Conservation (phyloP, 2,888 invertebrate species). For the Blastobasis lacticolella region DNA sequence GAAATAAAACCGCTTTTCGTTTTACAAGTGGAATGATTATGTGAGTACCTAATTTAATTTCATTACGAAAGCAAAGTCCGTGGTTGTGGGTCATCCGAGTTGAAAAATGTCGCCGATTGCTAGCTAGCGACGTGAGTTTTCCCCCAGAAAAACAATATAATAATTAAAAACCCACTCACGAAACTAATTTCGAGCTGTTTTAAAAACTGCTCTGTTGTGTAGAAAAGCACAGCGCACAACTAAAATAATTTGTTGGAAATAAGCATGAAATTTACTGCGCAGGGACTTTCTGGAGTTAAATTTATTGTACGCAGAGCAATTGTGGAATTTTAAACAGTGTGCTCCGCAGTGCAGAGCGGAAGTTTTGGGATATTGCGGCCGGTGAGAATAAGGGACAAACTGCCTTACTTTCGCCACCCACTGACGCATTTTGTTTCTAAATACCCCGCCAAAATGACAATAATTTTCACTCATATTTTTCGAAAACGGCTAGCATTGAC, state of each 20-base stretch:
- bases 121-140: too few relatives aligned
- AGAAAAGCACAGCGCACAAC: conserved; percentile 29
- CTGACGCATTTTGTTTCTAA: too few relatives aligned
- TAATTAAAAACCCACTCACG: background rate
- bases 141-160: too few relatives aligned
- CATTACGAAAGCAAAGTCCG: too few relatives aligned
- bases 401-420: background rate
- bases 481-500: too few relatives aligned
- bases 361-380: conserved; percentile 12
- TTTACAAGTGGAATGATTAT: too few relatives aligned
- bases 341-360: conserved; percentile 39
- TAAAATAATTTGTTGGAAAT: conserved; percentile 59
- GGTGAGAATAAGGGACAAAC: conserved; percentile 7
- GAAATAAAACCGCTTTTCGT: too few relatives aligned
- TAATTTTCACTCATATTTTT: too few relatives aligned
- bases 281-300: conserved; percentile 43
- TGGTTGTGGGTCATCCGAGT: too few relatives aligned
- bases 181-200: conserved; percentile 1
- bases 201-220: conserved; percentile 4
- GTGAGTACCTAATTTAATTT: too few relatives aligned
- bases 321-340: conserved; percentile 57
- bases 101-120: too few relatives aligned
- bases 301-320: conserved; percentile 60
- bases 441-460: too few relatives aligned
- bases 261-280: conserved; percentile 52